Base-by-base conservation (phyloP, 2,888 invertebrate species). In the Epirrita christyi region DNA sequence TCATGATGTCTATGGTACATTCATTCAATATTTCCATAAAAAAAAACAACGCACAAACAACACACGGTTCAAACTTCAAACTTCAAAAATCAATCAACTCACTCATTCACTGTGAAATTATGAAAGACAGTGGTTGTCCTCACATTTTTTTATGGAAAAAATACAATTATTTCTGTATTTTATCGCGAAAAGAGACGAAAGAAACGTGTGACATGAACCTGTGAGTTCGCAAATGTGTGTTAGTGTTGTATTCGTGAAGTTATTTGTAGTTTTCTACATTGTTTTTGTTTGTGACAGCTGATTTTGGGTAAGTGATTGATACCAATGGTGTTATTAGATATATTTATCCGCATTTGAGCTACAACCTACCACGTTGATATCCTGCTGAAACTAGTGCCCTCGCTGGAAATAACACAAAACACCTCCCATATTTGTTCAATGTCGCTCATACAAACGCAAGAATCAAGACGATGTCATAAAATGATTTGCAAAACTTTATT, bases 161-260 rank as follows among this genome's bases (percentile, higher is more conserved):
- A 59, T 61, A 50, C 63, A 66, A 54, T 58, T 56, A 57, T 61
- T 57, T 46, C 59, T 59, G 56, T 63, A 61, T 63, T 61, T 54
- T 53, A 63, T 59, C 59, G 61, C 60, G 60, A 61, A 59, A 60
- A 60, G 67, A 54, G 60, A 65, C 63, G 43, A 61, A 61, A 58
- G 53, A 48, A 53, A 38, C 41, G 61, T 58, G 70, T 70, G 72
- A 73, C 72, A 72, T 71, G 70, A 67, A 63, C 71, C 58, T 46
- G 59, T 62, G 67, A 62, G 63, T 62, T 68, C 65, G 66, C 66
- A 57, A 68, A 63, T 70, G 70, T 68, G 62, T 68, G 53, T 63
- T 63, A 64, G 69, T 69, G 72, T 64, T 63, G 50, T 54, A 56
- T 61, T 65, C 63, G 67, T 68, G 67, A 54, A 59, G 66, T 66